Evolutionary conservation across 92 coral and sea anemone genomes (phyloP).

Genomic region (Palythoa heliodiscus): DNA sequence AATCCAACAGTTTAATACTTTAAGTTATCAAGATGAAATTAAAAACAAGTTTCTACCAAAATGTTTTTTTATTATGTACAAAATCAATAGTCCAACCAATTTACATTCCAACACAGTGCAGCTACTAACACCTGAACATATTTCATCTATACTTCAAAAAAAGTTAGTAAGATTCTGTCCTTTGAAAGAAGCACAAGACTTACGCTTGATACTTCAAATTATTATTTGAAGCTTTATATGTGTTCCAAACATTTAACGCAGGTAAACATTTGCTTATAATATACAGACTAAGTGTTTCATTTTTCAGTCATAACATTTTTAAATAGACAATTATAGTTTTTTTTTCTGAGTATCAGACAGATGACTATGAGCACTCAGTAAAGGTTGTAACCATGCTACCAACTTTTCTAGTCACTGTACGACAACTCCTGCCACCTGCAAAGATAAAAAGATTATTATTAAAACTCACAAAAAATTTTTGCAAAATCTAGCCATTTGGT

Average conservation of each 20-base stretch:
- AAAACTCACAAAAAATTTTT: neutral
- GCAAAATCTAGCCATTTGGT: neutral
- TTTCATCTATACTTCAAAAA: neutral
- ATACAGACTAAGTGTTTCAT: neutral
- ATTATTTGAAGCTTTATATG: neutral
- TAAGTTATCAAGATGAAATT: no score
- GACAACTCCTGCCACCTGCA: slow-evolving; percentile 79
- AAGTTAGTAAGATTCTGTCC: neutral
- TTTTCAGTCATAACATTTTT: neutral
- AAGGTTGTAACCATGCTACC: slow-evolving; percentile 97
- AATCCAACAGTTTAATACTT: no score
- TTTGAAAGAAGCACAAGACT: slow-evolving; percentile 11
- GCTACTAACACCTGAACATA: slow-evolving; percentile 23
- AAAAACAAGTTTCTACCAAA: slow-evolving; percentile 10
- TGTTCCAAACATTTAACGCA: neutral
- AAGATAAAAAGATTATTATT: neutral
- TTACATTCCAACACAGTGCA: slow-evolving; percentile 18
- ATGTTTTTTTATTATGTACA: slow-evolving; percentile 32
- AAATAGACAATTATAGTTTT: slow-evolving; percentile 6
- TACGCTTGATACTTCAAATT: neutral
- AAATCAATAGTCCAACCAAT: slow-evolving; percentile 24
- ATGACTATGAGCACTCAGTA: slow-evolving; percentile 88
- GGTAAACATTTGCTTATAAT: neutral
- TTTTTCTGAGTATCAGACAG: slow-evolving; percentile 6
- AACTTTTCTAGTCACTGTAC: slow-evolving; percentile 95